phyloP scores from a whole-genome alignment of 1,140 invertebrate genomes.

The Penaeus chinensis region DNA sequence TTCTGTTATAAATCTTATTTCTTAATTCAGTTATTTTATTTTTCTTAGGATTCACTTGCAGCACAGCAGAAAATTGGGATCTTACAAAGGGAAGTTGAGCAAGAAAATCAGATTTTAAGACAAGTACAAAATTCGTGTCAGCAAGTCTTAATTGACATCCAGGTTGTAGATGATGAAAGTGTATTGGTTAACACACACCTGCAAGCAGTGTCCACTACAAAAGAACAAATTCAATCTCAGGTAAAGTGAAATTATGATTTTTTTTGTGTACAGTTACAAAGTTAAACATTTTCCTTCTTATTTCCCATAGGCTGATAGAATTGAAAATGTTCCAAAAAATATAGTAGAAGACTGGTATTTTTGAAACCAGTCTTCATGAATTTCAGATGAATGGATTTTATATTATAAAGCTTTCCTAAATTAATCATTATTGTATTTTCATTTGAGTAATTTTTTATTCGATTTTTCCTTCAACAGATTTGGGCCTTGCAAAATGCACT shows the following conservation, averaged over 20 bases:
- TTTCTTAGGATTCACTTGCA: constrained; percentile 44
- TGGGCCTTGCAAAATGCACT: constrained; percentile 49
- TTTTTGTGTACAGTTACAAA: neutral
- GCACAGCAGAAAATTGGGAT: constrained; percentile 45
- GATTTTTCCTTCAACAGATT: constrained; percentile 19
- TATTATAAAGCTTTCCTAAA: neutral
- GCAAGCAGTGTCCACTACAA: constrained; percentile 12
- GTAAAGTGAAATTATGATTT: constrained; percentile 5
- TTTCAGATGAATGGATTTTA: no score
- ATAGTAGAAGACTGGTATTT: no score
- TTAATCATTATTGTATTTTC: neutral
- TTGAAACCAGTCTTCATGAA: no score
- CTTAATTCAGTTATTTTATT: neutral
- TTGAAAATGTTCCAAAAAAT: no score
- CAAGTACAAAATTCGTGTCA: constrained; percentile 40
- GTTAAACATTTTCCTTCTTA: neutral
- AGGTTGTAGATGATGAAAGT: constrained; percentile 34
- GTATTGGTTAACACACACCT: constrained; percentile 24
- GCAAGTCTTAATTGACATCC: constrained; percentile 1
- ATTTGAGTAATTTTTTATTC: neutral
- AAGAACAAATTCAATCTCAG: constrained; percentile 45
- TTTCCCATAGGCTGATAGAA: neutral
- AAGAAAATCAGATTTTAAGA: constrained; percentile 41
- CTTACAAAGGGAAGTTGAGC: constrained; percentile 31
- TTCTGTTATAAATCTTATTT: neutral